phyloP scores from a whole-genome alignment of 2,888 invertebrate genomes.

The Endomychus coccineus region DNA sequence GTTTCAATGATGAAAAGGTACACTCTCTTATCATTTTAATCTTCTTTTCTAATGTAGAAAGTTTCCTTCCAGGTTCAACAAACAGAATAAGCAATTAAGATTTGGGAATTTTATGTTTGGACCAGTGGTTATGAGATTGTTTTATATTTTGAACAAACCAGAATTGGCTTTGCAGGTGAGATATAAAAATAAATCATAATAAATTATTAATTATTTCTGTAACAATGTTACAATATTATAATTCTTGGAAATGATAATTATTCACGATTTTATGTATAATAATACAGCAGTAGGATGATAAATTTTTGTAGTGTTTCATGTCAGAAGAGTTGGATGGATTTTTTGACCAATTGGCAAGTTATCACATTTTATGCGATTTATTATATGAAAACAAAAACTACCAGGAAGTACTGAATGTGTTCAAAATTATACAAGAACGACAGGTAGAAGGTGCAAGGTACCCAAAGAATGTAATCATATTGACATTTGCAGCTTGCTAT shows the following conservation, averaged over 20 bases:
- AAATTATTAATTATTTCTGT: not conserved
- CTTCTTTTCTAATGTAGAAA: slow-evolving; percentile 1
- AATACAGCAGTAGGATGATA: not conserved
- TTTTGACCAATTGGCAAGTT: slow-evolving; percentile 64
- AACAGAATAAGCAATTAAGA: slow-evolving; percentile 60
- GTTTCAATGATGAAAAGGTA: slow-evolving; percentile 65
- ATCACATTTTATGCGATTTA: slow-evolving; percentile 63
- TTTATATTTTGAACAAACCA: slow-evolving; percentile 61
- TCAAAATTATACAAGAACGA: slow-evolving; percentile 53
- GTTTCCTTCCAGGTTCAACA: slow-evolving; percentile 53
- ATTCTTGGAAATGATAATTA: no score
- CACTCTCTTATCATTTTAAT: slow-evolving; percentile 20
- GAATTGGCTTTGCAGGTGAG: slow-evolving; percentile 58
- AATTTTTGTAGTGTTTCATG: slow-evolving; percentile 53
- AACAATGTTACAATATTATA: no score
- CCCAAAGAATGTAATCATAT: slow-evolving; percentile 61
- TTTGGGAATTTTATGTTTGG: slow-evolving; percentile 80
- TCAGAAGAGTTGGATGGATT: slow-evolving; percentile 55
- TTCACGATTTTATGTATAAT: not conserved
- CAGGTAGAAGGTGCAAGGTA: slow-evolving; percentile 57
- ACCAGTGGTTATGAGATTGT: slow-evolving; percentile 74
- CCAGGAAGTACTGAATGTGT: slow-evolving; percentile 56
- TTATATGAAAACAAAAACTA: slow-evolving; percentile 62
- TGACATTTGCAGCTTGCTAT: slow-evolving; percentile 64
- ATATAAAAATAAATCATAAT: not conserved